Evolutionary conservation across 2,113 vertebrate genomes (phyloP).

Genomic region (Arothron firmamentum): DNA sequence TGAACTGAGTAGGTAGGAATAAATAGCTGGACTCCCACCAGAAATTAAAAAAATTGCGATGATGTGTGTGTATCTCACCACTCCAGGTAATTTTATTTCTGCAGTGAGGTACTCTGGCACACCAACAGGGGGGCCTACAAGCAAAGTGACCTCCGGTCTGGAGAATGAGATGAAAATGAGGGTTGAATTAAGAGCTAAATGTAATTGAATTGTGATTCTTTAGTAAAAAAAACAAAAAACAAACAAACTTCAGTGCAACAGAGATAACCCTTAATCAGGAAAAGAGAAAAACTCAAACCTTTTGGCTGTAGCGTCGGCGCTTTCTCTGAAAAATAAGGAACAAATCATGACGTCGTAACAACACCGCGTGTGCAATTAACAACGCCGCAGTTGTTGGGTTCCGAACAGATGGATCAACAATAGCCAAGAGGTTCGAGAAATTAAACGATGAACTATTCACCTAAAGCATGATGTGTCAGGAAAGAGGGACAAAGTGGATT

Average conservation of each 20-base stretch:
- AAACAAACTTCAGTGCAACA: neutral
- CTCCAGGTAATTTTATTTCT: conserved; percentile 81
- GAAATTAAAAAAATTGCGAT: neutral
- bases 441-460: too few relatives aligned
- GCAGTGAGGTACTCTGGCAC: conserved; percentile 76
- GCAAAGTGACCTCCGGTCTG: conserved; percentile 74
- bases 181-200: neutral
- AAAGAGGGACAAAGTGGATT: too few relatives aligned
- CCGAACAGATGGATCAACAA: too few relatives aligned
- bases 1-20: neutral
- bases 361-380: too few relatives aligned
- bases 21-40: too few relatives aligned
- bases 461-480: too few relatives aligned
- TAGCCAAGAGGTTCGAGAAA: too few relatives aligned
- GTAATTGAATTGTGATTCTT: neutral
- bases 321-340: conserved; percentile 21
- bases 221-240: too few relatives aligned
- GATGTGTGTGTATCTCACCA: conserved; percentile 71
- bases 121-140: conserved; percentile 71
- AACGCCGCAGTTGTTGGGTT: too few relatives aligned
- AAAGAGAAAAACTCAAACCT: conserved; percentile 20
- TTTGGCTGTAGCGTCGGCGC: conserved; percentile 1
- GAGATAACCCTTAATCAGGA: neutral
- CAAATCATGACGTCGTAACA: neutral
- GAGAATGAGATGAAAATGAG: neutral